Percentiles rank a stretch among this genome's conserved stretches.
Evolutionary conservation across 2,113 vertebrate genomes (phyloP).

Genomic region (Corythornis madagascariensis): DNA sequence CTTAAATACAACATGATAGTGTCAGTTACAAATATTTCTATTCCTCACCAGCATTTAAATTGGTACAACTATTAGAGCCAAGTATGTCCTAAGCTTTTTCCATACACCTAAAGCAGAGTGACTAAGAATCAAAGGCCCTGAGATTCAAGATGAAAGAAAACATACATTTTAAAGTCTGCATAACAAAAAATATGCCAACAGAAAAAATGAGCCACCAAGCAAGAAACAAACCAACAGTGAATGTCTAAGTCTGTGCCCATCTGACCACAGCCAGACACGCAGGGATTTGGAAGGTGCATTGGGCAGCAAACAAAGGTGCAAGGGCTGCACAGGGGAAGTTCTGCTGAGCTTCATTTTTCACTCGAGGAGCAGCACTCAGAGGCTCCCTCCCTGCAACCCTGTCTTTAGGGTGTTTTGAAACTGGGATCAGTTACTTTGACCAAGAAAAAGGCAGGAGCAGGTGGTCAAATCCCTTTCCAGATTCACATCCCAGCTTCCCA

Average conservation of each 20-base stretch:
- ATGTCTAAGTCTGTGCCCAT: neutral
- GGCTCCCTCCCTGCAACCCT: neutral
- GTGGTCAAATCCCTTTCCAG: neutral
- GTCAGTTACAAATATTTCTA: neutral
- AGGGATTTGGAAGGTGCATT: neutral
- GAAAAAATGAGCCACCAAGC: neutral
- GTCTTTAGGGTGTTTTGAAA: neutral
- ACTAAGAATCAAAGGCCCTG: neutral
- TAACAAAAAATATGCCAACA: neutral
- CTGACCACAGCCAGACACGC: neutral
- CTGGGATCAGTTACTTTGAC: neutral
- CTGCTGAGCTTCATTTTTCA: neutral
- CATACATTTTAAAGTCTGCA: neutral
- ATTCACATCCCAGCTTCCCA: neutral
- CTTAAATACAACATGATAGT: neutral
- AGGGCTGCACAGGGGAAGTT: neutral
- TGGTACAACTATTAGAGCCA: neutral
- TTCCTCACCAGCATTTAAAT: neutral
- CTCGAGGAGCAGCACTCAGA: neutral
- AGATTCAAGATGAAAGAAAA: neutral
- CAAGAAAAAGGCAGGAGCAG: neutral
- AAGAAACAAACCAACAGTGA: neutral
- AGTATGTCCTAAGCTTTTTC: conserved; percentile 17
- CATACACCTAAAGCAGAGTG: neutral
- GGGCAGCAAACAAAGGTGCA: neutral